Base-by-base conservation (phyloP, 1,140 invertebrate genomes). In the Lutraria rhynchaena region DNA sequence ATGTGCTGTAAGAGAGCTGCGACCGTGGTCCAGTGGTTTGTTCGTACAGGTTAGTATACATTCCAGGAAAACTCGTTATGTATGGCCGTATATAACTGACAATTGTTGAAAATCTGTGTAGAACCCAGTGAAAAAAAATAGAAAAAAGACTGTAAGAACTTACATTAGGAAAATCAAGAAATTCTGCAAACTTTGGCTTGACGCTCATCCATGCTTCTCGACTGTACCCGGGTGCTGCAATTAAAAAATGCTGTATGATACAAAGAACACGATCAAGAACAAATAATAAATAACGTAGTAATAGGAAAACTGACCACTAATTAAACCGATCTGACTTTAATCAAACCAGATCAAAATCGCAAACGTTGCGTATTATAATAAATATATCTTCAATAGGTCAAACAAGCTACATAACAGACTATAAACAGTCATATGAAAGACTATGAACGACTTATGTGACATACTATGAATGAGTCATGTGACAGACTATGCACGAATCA, bases 141-240 rank as follows among this genome's bases (percentile, higher is more conserved):
- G n/a, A n/a, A n/a, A n/a, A n/a, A n/a, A n/a, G n/a, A n/a, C n/a
- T n/a, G n/a, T n/a, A n/a, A n/a, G n/a, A 22, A 87, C 87, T 88
- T 88, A 93, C 92, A 89, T 93, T 93, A 35, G 93, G 92, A 77
- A 93, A 93, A 71, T 91, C 91, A 11, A 93, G 85, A 3, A 89
- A 3, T 35, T 77, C 29, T 13, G 41, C 92, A 19, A 93, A 85
- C 33, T 82, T 86, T 61, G 84, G 78, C 73, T 93, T 93, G 29
- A 85, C 88, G 67, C 88, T 87, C 15, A 89, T 85, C 93, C 93
- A 93, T 7, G 70, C 81, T n/a, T 87, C 87, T 57, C 91, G 87
- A 80, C 92, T 92, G 84, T 82, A 93, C 24, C 88, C 86, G 17
- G 93, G 93, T 29, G 89, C 89, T 86, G 77, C 15, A 82, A 69